Base-by-base conservation (phyloP, 2,888 invertebrate species). In the Drosophila atroscutellata region DNA sequence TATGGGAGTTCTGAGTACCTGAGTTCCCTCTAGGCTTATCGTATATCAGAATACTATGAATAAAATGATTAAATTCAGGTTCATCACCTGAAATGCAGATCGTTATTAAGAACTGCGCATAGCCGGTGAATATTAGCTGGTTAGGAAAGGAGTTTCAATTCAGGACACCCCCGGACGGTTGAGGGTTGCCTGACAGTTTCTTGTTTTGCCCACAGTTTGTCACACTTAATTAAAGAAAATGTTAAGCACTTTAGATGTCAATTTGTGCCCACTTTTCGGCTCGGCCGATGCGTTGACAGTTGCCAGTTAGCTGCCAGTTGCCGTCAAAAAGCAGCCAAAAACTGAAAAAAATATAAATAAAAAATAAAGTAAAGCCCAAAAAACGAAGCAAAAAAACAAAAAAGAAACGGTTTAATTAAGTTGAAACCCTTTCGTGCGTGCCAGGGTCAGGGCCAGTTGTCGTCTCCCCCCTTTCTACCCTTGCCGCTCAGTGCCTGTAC, bases 151-250 rank as follows among this genome's bases (percentile, higher is more conserved):
- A 37, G 37, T 28, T 37, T 45, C 8, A 24, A 4, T 15, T 24
- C 8, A 45, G 45, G 15, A 15, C 45, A 15, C 15, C 24, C 45
- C 15, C 24, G 24, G 24, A 15, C 24, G 24, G 36, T 13, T 15
- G 63, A 30, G 65, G 52, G 57, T 26, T 50, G 50, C 18, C 26
- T 37, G 20, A 15, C 54, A 45, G 58, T 61, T 26, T 50, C 39
- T 50, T 72, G 79, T 72, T 81, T 70, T 82, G 77, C 81, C 86
- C 86, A 85, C 86, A 89, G 84, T 89, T 89, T 89, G 87, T 89
- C 87, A 87, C 87, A 87, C 87, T 87, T 87, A 87, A 87, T 87
- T 87, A 87, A 87, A 87, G 87, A 87, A 89, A 89, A 89, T 87
- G 89, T 89, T 74, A 87, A 86, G 88, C 87, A 87, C 87, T 87